phyloP scores from a whole-genome alignment of 2,888 invertebrate genomes.

The Synanthedon tipuliformis region DNA sequence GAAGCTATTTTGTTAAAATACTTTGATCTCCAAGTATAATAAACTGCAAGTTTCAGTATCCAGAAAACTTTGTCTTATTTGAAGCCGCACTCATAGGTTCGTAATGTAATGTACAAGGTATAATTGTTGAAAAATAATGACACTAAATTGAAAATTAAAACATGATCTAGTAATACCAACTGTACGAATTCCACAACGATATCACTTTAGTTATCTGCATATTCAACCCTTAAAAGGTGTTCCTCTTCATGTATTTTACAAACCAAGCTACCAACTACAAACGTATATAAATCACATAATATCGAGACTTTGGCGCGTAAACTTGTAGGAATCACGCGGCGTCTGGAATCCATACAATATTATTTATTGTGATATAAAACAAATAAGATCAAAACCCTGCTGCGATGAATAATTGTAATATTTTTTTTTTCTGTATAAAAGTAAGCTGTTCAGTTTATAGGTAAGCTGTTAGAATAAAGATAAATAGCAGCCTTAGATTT shows the following conservation, averaged over 20 bases:
- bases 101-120: too few species aligned
- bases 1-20: too few species aligned
- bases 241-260: constrained; percentile 15
- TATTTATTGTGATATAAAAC: constrained; percentile 52
- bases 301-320: constrained; percentile 35
- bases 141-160: neutral
- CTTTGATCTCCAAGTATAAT: too few species aligned
- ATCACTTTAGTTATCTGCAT: neutral
- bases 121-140: too few species aligned
- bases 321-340: constrained; percentile 34
- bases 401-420: constrained; percentile 11
- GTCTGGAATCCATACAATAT: constrained; percentile 32
- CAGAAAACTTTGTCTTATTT: too few species aligned
- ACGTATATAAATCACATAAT: constrained; percentile 43
- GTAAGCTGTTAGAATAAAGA: too few species aligned
- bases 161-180: neutral
- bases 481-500: too few species aligned
- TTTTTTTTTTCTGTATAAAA: neutral
- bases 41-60: too few species aligned
- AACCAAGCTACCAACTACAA: constrained; percentile 24
- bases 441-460: neutral
- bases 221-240: constrained; percentile 8
- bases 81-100: too few species aligned
- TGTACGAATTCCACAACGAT: neutral
- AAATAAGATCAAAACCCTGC: constrained; percentile 50